Conservation (phyloP, 2,888 invertebrate genomes). For the Lumbricus terrestris region DNA sequence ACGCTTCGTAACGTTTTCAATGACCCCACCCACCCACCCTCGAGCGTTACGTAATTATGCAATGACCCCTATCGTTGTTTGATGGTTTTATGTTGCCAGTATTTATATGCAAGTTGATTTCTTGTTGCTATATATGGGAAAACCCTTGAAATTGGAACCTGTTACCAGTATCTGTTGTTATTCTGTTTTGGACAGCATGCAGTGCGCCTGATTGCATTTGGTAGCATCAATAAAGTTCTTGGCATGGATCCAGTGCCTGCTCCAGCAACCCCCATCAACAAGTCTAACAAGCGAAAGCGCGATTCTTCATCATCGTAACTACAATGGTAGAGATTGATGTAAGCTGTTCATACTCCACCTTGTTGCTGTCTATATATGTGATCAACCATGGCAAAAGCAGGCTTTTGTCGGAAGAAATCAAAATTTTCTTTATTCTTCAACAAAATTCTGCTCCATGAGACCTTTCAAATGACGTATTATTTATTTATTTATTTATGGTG, state of each 20-base stretch:
- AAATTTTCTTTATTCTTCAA: too few relatives aligned
- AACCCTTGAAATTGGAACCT: too few relatives aligned
- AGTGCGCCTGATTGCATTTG: constrained; percentile 88
- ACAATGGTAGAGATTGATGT: not conserved
- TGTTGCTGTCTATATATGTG: not conserved
- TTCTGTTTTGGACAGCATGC: constrained; percentile 67
- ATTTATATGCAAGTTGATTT: not conserved
- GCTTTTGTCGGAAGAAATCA: too few relatives aligned
- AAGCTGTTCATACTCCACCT: not conserved
- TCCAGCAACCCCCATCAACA: constrained; percentile 4
- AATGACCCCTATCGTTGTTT: too few relatives aligned
- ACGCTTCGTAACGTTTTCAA: too few relatives aligned
- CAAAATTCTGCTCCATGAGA: too few relatives aligned
- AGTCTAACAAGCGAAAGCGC: constrained; percentile 8
- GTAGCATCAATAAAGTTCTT: constrained; percentile 93
- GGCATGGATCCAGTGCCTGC: constrained; percentile 63
- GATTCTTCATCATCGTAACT: not conserved
- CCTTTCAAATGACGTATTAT: too few relatives aligned
- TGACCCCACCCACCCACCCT: too few relatives aligned
- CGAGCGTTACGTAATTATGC: too few relatives aligned
- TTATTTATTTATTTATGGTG: too few relatives aligned
- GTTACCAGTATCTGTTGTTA: not conserved
- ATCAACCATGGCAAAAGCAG: too few relatives aligned
- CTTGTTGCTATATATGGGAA: too few relatives aligned
- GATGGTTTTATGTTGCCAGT: not conserved